phyloP scores from a whole-genome alignment of 1,140 invertebrate species.

The Pygmarrhopalites habei region DNA sequence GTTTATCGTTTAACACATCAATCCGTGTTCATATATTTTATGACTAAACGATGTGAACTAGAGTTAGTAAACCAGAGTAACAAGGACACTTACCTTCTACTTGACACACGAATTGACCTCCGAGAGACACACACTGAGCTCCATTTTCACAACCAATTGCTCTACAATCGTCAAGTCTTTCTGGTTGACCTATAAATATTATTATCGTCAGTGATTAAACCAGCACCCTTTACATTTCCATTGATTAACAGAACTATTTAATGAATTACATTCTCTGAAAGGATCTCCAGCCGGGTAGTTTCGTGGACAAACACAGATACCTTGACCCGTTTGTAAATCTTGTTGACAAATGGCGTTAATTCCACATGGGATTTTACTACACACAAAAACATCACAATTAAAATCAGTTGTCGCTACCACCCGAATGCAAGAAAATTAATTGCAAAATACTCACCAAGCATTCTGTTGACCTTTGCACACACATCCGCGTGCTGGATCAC shows the following conservation, averaged over 20 bases:
- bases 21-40: too few species aligned
- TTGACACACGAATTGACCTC: slow-evolving; percentile 70
- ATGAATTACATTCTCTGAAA: slow-evolving; percentile 64
- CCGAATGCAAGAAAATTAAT: too few species aligned
- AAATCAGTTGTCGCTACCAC: too few species aligned
- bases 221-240: too few species aligned
- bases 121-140: slow-evolving; percentile 69
- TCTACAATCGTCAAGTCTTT: slow-evolving; percentile 59
- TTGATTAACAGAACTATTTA: too few species aligned
- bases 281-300: slow-evolving; percentile 76
- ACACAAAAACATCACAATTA: too few species aligned
- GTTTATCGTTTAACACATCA: too few species aligned
- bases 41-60: too few species aligned
- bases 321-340: slow-evolving; percentile 49
- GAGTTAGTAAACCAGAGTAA: too few species aligned
- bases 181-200: slow-evolving; percentile 18
- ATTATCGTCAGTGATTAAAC: too few species aligned
- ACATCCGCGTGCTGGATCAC: slow-evolving; percentile 71
- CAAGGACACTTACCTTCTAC: slow-evolving; percentile 72
- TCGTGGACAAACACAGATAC: slow-evolving; percentile 73
- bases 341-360: slow-evolving; percentile 70
- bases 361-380: slow-evolving; percentile 67
- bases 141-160: slow-evolving; percentile 71
- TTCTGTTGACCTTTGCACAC: slow-evolving; percentile 59
- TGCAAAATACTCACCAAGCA: too few species aligned